Percentiles rank a stretch among this genome's conserved stretches.
phyloP scores from a whole-genome alignment of 2,797 vertebrate genomes.

The Antennarius maculatus region DNA sequence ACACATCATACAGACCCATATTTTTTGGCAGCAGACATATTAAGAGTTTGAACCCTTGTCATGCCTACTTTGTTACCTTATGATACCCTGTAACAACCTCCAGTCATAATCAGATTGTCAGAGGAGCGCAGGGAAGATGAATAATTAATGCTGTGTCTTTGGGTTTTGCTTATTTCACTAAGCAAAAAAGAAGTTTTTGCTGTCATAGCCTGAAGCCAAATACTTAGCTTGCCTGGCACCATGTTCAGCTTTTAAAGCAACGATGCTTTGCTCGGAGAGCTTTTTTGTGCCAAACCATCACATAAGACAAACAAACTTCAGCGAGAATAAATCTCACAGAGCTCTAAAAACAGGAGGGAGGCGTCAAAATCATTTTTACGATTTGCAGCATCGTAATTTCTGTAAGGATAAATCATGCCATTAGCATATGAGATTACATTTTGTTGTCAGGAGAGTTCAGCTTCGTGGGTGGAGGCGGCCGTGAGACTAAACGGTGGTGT shows the following conservation, averaged over 20 bases:
- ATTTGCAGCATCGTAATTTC: constrained; percentile 31
- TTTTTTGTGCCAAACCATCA: constrained; percentile 50
- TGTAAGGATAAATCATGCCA: constrained; percentile 47
- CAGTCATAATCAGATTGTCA: constrained; percentile 74
- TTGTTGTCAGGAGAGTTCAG: constrained; percentile 36
- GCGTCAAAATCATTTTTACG: constrained; percentile 56
- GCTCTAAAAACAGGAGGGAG: constrained; percentile 29
- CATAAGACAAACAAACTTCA: constrained; percentile 64
- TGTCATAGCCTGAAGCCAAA: constrained; percentile 60
- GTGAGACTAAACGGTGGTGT: constrained; percentile 38
- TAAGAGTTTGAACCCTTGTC: constrained; percentile 63
- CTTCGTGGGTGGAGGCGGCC: constrained; percentile 40
- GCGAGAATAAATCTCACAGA: constrained; percentile 51
- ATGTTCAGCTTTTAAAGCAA: constrained; percentile 59
- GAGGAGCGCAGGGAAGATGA: constrained; percentile 63
- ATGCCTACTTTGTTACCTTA: constrained; percentile 65
- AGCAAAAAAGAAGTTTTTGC: constrained; percentile 67
- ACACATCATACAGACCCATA: constrained; percentile 50
- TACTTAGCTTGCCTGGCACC: constrained; percentile 67
- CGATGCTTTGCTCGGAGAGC: constrained; percentile 61
- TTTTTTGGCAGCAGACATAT: constrained; percentile 69
- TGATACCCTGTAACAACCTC: constrained; percentile 66
- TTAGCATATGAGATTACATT: constrained; percentile 44
- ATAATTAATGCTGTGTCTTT: constrained; percentile 78
- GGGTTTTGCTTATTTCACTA: constrained; percentile 69